A percentile compares a stretch with the other conserved stretches of the same genome.
Conservation (phyloP, 1,140 invertebrate genomes). For the Bombus picipes region DNA sequence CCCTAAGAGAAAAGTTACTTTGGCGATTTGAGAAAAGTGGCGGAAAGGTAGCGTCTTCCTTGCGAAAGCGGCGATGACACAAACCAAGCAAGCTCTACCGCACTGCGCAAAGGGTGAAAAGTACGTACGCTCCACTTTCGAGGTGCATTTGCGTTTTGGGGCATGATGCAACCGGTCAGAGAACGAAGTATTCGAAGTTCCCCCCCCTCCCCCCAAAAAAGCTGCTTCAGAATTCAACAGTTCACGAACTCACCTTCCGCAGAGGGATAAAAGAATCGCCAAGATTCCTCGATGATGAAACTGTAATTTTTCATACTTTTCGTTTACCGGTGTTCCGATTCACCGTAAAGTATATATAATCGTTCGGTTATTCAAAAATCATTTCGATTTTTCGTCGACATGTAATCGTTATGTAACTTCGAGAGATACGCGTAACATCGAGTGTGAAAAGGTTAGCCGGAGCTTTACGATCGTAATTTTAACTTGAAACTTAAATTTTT, state of each 20-base stretch:
- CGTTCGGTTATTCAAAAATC: too few species aligned
- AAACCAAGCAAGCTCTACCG: constrained; percentile 24
- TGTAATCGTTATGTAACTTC: too few species aligned
- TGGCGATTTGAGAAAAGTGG: neutral
- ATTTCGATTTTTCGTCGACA: too few species aligned
- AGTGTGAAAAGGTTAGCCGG: fast-evolving
- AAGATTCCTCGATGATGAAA: neutral
- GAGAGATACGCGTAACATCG: too few species aligned
- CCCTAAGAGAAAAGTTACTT: constrained; percentile 8
- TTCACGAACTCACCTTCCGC: neutral
- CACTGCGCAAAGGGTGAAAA: constrained; percentile 44
- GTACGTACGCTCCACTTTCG: constrained; percentile 38
- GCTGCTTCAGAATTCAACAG: neutral
- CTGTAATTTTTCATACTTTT: neutral
- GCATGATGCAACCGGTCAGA: neutral
- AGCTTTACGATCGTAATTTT: too few species aligned
- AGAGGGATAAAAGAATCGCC: too few species aligned
- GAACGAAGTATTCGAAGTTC: neutral
- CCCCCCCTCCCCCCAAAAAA: neutral
- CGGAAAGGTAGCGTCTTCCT: constrained; percentile 10
- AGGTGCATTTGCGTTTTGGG: constrained; percentile 28
- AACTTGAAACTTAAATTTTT: too few species aligned
- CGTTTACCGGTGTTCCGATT: fast-evolving
- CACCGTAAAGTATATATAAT: too few species aligned
- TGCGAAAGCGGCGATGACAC: neutral